phyloP scores from a whole-genome alignment of 2,888 invertebrate genomes.

The Dolichopus griseipennis region DNA sequence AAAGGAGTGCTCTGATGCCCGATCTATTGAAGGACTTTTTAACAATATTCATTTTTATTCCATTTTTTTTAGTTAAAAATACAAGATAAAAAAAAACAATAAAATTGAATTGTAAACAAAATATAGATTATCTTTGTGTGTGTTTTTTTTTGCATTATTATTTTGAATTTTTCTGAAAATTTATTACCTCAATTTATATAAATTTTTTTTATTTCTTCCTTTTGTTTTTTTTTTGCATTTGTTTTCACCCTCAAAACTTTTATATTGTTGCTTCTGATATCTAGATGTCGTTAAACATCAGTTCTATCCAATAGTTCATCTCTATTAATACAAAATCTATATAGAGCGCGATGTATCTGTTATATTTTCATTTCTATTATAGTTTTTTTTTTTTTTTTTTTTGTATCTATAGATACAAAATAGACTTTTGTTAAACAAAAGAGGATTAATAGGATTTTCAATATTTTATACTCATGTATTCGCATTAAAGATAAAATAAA shows the following conservation, averaged over 20 bases:
- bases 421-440: not conserved
- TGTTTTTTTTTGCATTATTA: not conserved
- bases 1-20: too few relatives aligned
- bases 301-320: not conserved
- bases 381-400: too few relatives aligned
- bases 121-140: not conserved
- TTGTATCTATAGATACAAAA: too few relatives aligned
- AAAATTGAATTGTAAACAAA: slow-evolving; percentile 4
- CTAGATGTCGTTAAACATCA: slow-evolving; percentile 1
- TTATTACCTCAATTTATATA: slow-evolving; percentile 4
- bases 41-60: not conserved
- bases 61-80: not conserved
- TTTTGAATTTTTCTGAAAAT: not conserved
- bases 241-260: not conserved
- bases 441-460: not conserved
- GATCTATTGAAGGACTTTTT: not conserved
- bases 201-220: not conserved
- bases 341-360: too few relatives aligned
- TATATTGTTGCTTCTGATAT: not conserved
- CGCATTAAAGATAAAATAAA: not conserved
- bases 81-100: not conserved
- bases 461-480: not conserved
- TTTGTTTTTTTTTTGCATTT: not conserved
- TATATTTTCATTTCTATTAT: too few relatives aligned
- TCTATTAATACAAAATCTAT: not conserved